Percentiles rank a stretch among this genome's conserved stretches.
Conservation (phyloP, 53 echinoderm and acorn worm genomes). For the Mesocentrotus franciscanus region DNA sequence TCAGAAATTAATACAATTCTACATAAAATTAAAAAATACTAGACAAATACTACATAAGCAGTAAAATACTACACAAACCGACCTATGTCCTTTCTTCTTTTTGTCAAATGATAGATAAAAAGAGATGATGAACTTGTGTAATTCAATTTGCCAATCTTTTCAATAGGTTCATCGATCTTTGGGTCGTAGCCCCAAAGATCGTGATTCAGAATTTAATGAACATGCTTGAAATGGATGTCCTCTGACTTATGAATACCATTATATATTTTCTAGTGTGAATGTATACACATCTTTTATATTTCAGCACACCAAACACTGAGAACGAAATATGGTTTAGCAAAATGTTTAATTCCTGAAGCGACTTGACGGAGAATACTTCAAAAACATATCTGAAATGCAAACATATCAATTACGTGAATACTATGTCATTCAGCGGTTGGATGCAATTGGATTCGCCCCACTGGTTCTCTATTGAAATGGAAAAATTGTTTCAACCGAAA, state of each 20-base stretch:
- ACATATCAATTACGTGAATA: background rate
- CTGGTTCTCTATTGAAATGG: background rate
- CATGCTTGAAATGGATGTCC: no score
- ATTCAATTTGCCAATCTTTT: no score
- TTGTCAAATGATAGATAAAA: background rate
- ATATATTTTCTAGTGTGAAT: no score
- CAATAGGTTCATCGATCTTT: background rate
- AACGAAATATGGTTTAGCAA: background rate
- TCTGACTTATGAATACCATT: no score
- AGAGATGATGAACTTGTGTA: no score
- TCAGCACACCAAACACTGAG: background rate
- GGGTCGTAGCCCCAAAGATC: background rate
- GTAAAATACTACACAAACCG: no score
- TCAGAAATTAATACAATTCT: no score
- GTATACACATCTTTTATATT: background rate
- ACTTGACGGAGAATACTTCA: background rate
- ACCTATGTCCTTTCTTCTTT: background rate
- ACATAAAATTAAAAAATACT: no score
- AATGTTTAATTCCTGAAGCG: background rate
- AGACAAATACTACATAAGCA: no score
- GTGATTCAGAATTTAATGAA: no score
- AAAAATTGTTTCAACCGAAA: conserved; percentile 3
- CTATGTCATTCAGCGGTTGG: conserved; percentile 11
- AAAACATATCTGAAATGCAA: conserved; percentile 12
- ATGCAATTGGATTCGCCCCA: conserved; percentile 8